Conservation (phyloP, 2,113 vertebrate species). For the Anthoscopus minutus region DNA sequence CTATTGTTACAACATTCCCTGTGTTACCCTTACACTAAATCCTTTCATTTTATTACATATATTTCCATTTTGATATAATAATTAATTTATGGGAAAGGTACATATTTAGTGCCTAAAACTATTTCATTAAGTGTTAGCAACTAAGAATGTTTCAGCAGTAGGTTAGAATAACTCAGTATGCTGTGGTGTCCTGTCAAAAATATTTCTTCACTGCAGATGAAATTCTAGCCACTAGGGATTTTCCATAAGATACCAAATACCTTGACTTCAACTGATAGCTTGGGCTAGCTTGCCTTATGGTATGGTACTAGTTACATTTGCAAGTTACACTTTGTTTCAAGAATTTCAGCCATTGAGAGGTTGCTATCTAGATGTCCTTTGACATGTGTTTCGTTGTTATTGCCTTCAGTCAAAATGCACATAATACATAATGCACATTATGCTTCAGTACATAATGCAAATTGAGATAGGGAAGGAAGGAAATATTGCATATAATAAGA, state of each 20-base stretch:
- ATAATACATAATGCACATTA: no score
- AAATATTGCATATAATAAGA: not conserved
- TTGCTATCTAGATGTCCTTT: not conserved
- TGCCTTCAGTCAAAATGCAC: slow-evolving; percentile 12
- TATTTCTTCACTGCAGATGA: not conserved
- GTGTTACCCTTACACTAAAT: not conserved
- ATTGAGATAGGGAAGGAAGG: not conserved
- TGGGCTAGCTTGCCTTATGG: not conserved
- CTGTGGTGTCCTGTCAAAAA: not conserved
- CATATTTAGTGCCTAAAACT: not conserved
- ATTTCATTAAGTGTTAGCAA: not conserved
- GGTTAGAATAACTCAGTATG: not conserved
- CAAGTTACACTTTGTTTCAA: not conserved
- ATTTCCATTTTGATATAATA: not conserved
- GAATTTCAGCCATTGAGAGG: not conserved
- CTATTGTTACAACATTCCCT: not conserved
- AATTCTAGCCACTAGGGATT: not conserved
- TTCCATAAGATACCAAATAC: not conserved
- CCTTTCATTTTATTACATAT: not conserved
- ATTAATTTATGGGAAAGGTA: not conserved
- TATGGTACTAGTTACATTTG: not conserved
- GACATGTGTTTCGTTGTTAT: not conserved
- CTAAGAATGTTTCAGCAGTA: not conserved
- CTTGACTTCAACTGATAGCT: not conserved
- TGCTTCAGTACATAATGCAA: not conserved